These are phyloP conservation scores for Eulimnadia texana DNA, from an alignment of 1,140 invertebrate genomes.

Conservation along the genomic window DNA sequence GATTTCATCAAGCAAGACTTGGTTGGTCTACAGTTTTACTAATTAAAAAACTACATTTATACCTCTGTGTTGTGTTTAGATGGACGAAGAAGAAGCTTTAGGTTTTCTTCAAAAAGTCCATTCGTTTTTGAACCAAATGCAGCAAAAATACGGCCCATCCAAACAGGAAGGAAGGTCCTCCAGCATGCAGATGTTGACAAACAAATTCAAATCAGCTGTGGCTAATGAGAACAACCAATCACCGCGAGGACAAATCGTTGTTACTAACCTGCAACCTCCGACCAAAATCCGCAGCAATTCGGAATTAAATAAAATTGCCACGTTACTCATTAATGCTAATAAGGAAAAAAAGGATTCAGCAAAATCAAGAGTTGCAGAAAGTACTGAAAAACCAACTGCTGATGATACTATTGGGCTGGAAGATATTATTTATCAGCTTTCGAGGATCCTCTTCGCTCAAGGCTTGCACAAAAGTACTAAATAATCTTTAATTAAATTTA, in stretches of 20 bases:
- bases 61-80: conserved; percentile 31
- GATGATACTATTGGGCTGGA: conserved; percentile 44
- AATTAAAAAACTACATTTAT: not conserved
- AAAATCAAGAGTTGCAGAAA: not conserved
- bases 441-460: conserved; percentile 58
- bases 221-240: too few relatives aligned
- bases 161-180: too few relatives aligned
- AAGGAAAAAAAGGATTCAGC: not conserved
- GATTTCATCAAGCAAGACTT: conserved; percentile 53
- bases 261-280: too few relatives aligned
- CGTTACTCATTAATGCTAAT: too few relatives aligned
- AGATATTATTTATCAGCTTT: conserved; percentile 57
- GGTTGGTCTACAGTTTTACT: conserved; percentile 32
- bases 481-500: conserved; percentile 12
- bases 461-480: conserved; percentile 40
- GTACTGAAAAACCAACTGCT: not conserved
- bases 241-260: conserved; percentile 22
- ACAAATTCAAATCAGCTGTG: too few relatives aligned
- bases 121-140: conserved; percentile 46
- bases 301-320: too few relatives aligned
- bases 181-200: too few relatives aligned
- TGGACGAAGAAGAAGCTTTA: conserved; percentile 51
- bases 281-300: too few relatives aligned
- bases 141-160: conserved; percentile 44
- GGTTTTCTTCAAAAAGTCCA: conserved; percentile 55